Base-by-base conservation (phyloP, 2,888 invertebrate species). In the Spodoptera exigua region DNA sequence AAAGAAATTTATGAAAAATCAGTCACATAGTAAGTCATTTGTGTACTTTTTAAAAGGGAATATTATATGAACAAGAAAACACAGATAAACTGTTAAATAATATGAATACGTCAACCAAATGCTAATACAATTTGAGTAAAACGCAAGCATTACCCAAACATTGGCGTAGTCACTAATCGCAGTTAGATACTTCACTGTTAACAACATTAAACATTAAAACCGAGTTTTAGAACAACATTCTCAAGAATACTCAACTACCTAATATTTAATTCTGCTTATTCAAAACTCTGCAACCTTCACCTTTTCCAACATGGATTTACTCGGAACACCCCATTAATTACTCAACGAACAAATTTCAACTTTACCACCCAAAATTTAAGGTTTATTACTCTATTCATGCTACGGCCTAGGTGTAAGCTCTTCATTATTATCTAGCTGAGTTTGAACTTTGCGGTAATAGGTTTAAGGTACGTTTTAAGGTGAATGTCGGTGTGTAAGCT, bases 191-290 rank as follows among this genome's bases (percentile, higher is more conserved):
- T 69, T 53, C 52, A 61, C 37, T 39, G 43, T 40, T 59, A 73
- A 68, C 54, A 69, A 72, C 47, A 60, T 68, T 53, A 72, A 59
- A 73, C 39, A 69, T 68, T 69, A 61, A 69, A 69, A 70, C 37
- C 54, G 69, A 73, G 62, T 73, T 73, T 55, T 9, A 61, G 46
- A 68, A 68, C 67, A 69, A 69, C 74, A 69, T 69, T 61, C 62
- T 73, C 69, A 48, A 69, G 69, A 61, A 69, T 68, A 61, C 62
- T 73, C 62, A 61, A 68, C 51, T 68, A 59, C 52, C 70, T 70
- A 74, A 70, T 70, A 70, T 70, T 74, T 74, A 74, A 70, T 74
- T 70, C 70, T 53, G 59, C 70, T 70, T 70, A 70, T 59, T 70
- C 66, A 44, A 74, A 70, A 70, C 59, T 70, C 65, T 48, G 37